Percentiles rank a stretch among this genome's conserved stretches.
These are phyloP conservation scores for Meleagris gallopavo DNA, from an alignment of 2,113 vertebrate species.

Conservation along the genomic window DNA sequence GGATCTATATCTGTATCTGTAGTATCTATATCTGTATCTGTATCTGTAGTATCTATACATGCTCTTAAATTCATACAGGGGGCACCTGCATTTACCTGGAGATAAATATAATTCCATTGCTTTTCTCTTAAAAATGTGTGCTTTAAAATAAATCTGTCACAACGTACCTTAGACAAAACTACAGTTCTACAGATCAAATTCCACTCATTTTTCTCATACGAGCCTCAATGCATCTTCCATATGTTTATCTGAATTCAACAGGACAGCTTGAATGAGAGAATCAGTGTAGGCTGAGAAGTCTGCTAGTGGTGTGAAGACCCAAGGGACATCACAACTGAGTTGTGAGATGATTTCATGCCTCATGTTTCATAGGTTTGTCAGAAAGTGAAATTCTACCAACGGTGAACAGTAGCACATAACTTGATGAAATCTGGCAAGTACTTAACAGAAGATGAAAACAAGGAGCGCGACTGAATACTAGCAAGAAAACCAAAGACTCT, in stretches of 20 bases:
- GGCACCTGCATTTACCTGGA: not conserved
- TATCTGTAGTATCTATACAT: too few relatives aligned
- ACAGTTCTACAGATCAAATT: not conserved
- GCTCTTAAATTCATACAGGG: not conserved
- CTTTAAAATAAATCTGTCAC: not conserved
- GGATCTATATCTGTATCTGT: too few relatives aligned
- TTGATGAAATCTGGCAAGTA: not conserved
- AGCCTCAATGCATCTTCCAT: not conserved
- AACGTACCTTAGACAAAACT: not conserved
- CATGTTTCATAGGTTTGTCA: not conserved
- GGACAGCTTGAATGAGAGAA: not conserved
- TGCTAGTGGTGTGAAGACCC: not conserved
- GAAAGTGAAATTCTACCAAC: not conserved
- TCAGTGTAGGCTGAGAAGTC: not conserved
- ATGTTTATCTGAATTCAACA: not conserved
- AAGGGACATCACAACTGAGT: not conserved
- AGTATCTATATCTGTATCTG: too few relatives aligned
- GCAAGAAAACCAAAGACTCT: not conserved
- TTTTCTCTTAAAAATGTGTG: not conserved
- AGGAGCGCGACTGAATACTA: not conserved
- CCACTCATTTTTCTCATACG: not conserved
- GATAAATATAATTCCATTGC: not conserved
- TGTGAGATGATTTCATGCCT: not conserved
- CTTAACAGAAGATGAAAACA: not conserved
- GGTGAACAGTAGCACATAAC: not conserved